A percentile compares a stretch with the other conserved stretches of the same genome.
Evolutionary conservation across 2,888 invertebrate species (phyloP).

Genomic region (Shargacucullia verbasci): DNA sequence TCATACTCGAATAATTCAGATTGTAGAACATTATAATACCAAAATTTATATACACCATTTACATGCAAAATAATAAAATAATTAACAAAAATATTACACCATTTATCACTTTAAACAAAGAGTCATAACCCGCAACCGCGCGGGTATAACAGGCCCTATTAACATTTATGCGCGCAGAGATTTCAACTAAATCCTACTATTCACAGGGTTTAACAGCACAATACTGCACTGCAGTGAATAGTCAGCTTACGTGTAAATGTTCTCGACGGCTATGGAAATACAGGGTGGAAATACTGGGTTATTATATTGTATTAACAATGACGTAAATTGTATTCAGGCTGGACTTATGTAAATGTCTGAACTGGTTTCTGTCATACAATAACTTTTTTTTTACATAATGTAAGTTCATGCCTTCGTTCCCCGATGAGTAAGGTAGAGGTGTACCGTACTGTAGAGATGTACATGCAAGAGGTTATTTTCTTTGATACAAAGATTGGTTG

Average conservation of each 20-base stretch:
- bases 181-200: slow-evolving; percentile 44
- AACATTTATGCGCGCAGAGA: slow-evolving; percentile 38
- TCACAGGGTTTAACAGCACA: slow-evolving; percentile 45
- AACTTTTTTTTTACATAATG: too few species aligned
- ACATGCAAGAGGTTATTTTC: too few species aligned
- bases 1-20: background rate
- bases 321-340: too few species aligned
- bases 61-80: slow-evolving; percentile 11
- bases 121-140: slow-evolving; percentile 22
- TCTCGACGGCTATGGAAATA: slow-evolving; percentile 21
- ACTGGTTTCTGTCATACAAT: too few species aligned
- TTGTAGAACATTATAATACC: background rate
- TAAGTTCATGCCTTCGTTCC: too few species aligned
- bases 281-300: background rate
- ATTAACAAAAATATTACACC: slow-evolving; percentile 21
- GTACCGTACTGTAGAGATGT: too few species aligned
- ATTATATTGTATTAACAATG: slow-evolving; percentile 5
- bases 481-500: too few species aligned
- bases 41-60: background rate
- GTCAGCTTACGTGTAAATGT: slow-evolving; percentile 21
- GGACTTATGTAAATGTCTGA: too few species aligned
- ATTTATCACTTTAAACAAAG: slow-evolving; percentile 46
- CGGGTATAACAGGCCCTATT: slow-evolving; percentile 30
- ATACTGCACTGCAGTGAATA: slow-evolving; percentile 42
- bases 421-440: too few species aligned